Base-by-base conservation (phyloP, 2,797 vertebrate genomes). In the Sciaenops ocellatus region DNA sequence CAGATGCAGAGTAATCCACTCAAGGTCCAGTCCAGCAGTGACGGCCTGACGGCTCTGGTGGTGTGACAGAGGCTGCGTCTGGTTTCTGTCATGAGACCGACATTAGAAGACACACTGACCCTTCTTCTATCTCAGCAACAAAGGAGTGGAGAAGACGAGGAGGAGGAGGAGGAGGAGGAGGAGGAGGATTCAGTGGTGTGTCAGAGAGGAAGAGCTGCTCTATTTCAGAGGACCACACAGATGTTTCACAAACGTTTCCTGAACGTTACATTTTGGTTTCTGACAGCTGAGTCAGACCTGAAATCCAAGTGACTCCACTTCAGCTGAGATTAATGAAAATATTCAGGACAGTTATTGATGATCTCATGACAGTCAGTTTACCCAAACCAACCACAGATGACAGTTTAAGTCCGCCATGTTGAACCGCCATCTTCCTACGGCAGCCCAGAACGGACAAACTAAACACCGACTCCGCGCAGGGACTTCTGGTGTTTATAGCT, bases 1-100 rank as follows among this genome's bases (percentile, higher is more conserved):
- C 78, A 82, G 79, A 82, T 54, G 76, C 60, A 69, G 44, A 17
- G 4, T 86, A 70, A 82, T 86, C 73, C 76, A 56, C 28, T 18
- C 17, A 59, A 20, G 64, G 44, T 13, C 18, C 60, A 70, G 51
- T n/a, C 0, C n/a, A 60, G 66, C 18, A 12, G 76, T 67, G 63
- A 30, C 44, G 22, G 51, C 41, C 46, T 16, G 77, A 63, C 34
- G 0, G 64, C 10, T 28, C 56, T 44, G 38, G 48, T 41, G 61
- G 42, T 48, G 56, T 13, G 46, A 24, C 28, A 18, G 57, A 26
- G 22, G 5, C 5, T 59, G 57, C 15, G 64, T 82, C 68, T 85
- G 83, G 46, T 56, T 68, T 84, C 62, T 79, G 79, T 75, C 81
- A 72, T 16, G 48, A 46, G 20, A 69, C 60, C 15, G 47, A 78